Evolutionary conservation across 2,113 vertebrate species (phyloP).

Genomic region (Sebastes fasciatus): DNA sequence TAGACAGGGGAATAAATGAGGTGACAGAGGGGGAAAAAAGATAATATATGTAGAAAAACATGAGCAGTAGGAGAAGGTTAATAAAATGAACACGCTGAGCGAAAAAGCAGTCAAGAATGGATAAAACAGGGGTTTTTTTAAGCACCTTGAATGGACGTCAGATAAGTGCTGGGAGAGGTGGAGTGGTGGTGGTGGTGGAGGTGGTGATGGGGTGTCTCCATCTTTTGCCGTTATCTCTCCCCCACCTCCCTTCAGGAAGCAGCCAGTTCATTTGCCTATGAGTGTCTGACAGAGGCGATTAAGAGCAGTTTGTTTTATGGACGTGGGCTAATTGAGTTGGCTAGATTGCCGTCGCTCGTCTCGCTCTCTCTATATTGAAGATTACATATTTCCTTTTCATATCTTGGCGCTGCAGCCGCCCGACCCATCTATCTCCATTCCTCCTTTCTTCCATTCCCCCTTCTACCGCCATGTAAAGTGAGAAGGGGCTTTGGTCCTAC

Average conservation of each 20-base stretch:
- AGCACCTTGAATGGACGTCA: slow-evolving; percentile 40
- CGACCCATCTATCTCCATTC: slow-evolving; percentile 71
- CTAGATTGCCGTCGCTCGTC: slow-evolving; percentile 69
- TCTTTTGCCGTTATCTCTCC: slow-evolving; percentile 43
- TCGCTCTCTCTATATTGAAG: slow-evolving; percentile 63
- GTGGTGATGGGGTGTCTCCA: slow-evolving; percentile 35
- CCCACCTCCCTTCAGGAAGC: slow-evolving; percentile 47
- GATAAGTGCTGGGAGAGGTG: slow-evolving; percentile 50
- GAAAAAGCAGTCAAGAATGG: neutral
- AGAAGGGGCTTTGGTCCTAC: slow-evolving; percentile 59
- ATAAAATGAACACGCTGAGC: slow-evolving; percentile 14
- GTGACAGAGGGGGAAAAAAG: neutral
- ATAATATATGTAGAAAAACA: slow-evolving; percentile 28
- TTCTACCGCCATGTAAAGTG: slow-evolving; percentile 56
- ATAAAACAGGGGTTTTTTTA: slow-evolving; percentile 29
- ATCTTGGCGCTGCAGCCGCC: slow-evolving; percentile 72
- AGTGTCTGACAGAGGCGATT: slow-evolving; percentile 75
- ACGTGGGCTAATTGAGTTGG: slow-evolving; percentile 81
- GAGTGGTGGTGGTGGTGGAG: slow-evolving; percentile 10
- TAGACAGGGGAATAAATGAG: slow-evolving; percentile 18
- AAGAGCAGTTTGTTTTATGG: slow-evolving; percentile 83
- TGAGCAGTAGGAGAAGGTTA: neutral
- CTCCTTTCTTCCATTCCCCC: slow-evolving; percentile 42
- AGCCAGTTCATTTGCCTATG: slow-evolving; percentile 59
- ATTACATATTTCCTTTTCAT: slow-evolving; percentile 82